These are phyloP conservation scores for Caradrina clavipalpis DNA, from an alignment of 2,888 invertebrate genomes.

Conservation along the genomic window DNA sequence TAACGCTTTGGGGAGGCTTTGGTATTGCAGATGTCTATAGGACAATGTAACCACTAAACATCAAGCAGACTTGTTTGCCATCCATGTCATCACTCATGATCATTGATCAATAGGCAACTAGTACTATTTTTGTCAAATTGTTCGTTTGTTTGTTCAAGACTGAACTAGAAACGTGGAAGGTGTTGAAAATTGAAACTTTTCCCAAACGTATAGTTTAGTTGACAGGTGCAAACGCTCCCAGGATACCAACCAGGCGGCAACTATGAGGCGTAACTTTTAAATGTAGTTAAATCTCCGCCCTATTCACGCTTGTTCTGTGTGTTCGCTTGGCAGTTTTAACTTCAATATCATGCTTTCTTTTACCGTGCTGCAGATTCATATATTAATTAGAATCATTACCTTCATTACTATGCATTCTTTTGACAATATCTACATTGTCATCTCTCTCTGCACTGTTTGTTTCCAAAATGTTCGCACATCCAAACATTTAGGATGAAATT, in stretches of 20 bases:
- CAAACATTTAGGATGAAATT: too few relatives aligned
- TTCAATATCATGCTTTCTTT: not conserved
- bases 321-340: not conserved
- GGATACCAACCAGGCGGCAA: conserved; percentile 29
- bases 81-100: not conserved
- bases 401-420: too few relatives aligned
- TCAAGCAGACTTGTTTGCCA: too few relatives aligned
- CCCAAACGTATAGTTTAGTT: conserved; percentile 22
- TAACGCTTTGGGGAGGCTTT: too few relatives aligned
- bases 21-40: too few relatives aligned
- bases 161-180: not conserved
- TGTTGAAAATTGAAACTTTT: conserved; percentile 15
- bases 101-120: conserved; percentile 12
- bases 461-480: too few relatives aligned
- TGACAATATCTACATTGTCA: too few relatives aligned
- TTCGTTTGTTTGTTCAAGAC: conserved; percentile 18
- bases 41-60: too few relatives aligned
- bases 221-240: conserved; percentile 29
- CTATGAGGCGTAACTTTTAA: conserved; percentile 41
- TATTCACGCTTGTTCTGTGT: conserved; percentile 1
- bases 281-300: conserved; percentile 31
- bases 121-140: not conserved
- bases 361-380: not conserved
- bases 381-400: not conserved
- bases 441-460: too few relatives aligned